Percentiles rank a stretch among this genome's conserved stretches.
phyloP scores from a whole-genome alignment of 1,140 invertebrate species.

The Andricus grossulariae region DNA sequence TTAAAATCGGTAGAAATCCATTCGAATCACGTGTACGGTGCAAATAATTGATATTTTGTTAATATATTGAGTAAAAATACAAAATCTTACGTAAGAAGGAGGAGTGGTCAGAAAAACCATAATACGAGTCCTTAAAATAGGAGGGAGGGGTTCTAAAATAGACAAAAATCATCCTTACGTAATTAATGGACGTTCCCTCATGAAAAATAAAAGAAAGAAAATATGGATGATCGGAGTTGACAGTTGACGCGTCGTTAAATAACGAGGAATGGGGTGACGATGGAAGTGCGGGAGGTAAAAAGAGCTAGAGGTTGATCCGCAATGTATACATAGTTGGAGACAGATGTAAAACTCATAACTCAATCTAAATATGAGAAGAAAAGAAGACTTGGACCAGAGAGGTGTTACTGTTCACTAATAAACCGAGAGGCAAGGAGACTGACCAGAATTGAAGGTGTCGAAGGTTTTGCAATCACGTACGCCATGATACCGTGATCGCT shows the following conservation, averaged over 20 bases:
- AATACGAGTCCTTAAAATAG: too few species aligned
- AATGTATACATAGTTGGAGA: slow-evolving; percentile 46
- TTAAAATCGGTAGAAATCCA: too few species aligned
- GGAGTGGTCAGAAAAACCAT: too few species aligned
- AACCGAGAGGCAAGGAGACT: slow-evolving; percentile 77
- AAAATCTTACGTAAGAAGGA: too few species aligned
- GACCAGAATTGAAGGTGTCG: slow-evolving; percentile 74
- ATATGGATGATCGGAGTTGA: not conserved
- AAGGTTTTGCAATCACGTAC: slow-evolving; percentile 56
- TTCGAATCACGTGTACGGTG: too few species aligned
- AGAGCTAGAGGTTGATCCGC: slow-evolving; percentile 5
- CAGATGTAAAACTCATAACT: slow-evolving; percentile 68
- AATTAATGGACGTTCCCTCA: not conserved
- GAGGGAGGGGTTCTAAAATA: too few species aligned
- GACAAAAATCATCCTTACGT: not conserved
- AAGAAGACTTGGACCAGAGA: slow-evolving; percentile 77
- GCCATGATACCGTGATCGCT: slow-evolving; percentile 56
- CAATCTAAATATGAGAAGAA: slow-evolving; percentile 74
- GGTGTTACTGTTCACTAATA: slow-evolving; percentile 77
- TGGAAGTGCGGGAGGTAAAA: slow-evolving; percentile 26
- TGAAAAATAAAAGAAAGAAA: not conserved
- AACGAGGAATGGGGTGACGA: not conserved
- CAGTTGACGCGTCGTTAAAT: not conserved
- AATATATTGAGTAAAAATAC: too few species aligned
- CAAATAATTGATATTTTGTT: too few species aligned